Conservation (phyloP, 2,113 vertebrate species). For the Percina caprodes region DNA sequence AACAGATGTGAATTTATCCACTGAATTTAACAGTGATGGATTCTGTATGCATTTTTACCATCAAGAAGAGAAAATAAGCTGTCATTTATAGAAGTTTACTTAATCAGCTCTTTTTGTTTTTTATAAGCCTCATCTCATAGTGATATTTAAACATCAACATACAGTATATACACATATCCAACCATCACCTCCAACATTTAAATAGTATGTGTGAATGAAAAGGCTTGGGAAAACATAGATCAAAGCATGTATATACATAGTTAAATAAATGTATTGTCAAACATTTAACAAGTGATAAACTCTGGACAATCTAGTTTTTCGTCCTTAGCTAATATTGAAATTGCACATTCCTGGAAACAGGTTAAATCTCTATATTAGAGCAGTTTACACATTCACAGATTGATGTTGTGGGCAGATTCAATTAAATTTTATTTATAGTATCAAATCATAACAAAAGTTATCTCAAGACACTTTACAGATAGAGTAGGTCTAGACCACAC, state of each 20-base stretch:
- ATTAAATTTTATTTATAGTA: no score
- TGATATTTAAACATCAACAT: conserved; percentile 3
- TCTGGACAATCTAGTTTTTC: not conserved
- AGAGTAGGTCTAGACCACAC: no score
- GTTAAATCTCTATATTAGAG: conserved; percentile 1
- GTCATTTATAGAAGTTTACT: not conserved
- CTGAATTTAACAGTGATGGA: conserved; percentile 17
- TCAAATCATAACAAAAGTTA: no score
- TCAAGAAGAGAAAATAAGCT: not conserved
- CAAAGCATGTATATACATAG: not conserved
- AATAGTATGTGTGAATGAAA: not conserved
- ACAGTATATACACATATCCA: not conserved
- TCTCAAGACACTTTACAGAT: no score
- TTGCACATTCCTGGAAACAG: not conserved
- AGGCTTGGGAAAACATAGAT: not conserved
- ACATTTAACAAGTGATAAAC: not conserved
- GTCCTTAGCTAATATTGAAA: not conserved
- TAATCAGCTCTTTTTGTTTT: not conserved
- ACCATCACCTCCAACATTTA: not conserved
- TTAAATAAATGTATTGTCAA: not conserved
- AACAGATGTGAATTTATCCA: conserved; percentile 17
- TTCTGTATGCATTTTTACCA: not conserved
- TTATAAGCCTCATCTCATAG: not conserved
- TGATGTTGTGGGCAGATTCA: conserved; percentile 22
- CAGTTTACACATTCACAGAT: conserved; percentile 34